Conservation (phyloP, 2,113 vertebrate species). For the Melanerpes aurifrons region DNA sequence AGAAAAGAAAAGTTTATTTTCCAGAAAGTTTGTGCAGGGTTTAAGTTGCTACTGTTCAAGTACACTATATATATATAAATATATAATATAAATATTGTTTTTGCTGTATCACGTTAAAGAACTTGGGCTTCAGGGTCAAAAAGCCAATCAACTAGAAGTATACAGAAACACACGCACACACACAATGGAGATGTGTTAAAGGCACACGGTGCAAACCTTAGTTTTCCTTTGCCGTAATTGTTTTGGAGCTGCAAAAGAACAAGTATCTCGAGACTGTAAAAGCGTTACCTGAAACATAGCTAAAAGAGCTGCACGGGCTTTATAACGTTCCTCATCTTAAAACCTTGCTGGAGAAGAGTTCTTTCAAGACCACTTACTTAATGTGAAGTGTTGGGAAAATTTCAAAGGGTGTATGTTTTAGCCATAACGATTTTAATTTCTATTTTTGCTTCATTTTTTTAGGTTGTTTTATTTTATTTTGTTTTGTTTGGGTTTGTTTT, state of each 20-base stretch:
- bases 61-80: conserved; percentile 74
- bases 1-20: conserved; percentile 75
- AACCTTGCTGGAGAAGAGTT: conserved; percentile 76
- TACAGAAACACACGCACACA: conserved; percentile 33
- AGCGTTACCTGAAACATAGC: conserved; percentile 66
- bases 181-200: conserved; percentile 62
- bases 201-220: conserved; percentile 58
- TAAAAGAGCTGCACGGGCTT: conserved; percentile 66
- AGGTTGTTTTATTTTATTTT: neutral
- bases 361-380: conserved; percentile 81
- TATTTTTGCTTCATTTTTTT: conserved; percentile 76
- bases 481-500: too few species aligned
- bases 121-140: conserved; percentile 79
- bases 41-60: conserved; percentile 80
- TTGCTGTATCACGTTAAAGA: conserved; percentile 79
- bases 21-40: conserved; percentile 81
- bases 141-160: conserved; percentile 65
- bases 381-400: conserved; percentile 79
- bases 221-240: conserved; percentile 65
- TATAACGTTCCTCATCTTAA: conserved; percentile 74
- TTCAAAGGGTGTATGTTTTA: conserved; percentile 81
- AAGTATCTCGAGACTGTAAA: conserved; percentile 67
- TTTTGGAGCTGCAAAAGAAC: conserved; percentile 71
- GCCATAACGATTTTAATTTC: conserved; percentile 74
- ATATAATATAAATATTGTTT: conserved; percentile 75